These are phyloP conservation scores for Sebastes iracundus DNA, from an alignment of 2,797 vertebrate species.

Conservation along the genomic window DNA sequence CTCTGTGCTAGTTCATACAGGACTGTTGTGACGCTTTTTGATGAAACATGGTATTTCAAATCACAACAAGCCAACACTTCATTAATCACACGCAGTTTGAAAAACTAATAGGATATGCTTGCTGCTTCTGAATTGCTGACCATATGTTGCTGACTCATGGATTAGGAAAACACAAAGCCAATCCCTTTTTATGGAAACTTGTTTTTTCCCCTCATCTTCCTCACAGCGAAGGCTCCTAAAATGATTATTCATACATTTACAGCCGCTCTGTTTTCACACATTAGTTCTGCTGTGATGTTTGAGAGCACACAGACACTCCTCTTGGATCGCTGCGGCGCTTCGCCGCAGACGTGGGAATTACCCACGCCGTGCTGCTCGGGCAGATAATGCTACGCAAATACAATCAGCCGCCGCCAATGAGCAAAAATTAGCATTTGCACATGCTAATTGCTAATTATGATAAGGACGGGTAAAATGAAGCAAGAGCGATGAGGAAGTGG, in stretches of 20 bases:
- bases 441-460: constrained; percentile 62
- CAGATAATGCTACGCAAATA: constrained; percentile 55
- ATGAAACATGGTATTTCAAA: neutral
- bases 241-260: constrained; percentile 40
- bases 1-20: no score
- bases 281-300: constrained; percentile 37
- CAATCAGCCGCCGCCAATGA: constrained; percentile 50
- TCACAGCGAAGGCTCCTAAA: constrained; percentile 1
- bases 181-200: neutral
- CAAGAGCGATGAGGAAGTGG: constrained; percentile 32
- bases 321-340: constrained; percentile 15
- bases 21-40: no score
- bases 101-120: constrained; percentile 10
- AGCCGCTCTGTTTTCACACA: constrained; percentile 39
- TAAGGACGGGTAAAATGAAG: constrained; percentile 37
- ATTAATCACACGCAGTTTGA: constrained; percentile 2
- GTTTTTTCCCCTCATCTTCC: constrained; percentile 4
- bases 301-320: constrained; percentile 16
- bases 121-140: constrained; percentile 3
- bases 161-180: constrained; percentile 10
- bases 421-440: constrained; percentile 32
- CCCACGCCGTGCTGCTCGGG: constrained; percentile 3
- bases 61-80: neutral
- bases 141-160: constrained; percentile 37
- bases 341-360: constrained; percentile 17